These are phyloP conservation scores for Penelope pileata DNA, from an alignment of 2,113 vertebrate genomes.

Conservation along the genomic window DNA sequence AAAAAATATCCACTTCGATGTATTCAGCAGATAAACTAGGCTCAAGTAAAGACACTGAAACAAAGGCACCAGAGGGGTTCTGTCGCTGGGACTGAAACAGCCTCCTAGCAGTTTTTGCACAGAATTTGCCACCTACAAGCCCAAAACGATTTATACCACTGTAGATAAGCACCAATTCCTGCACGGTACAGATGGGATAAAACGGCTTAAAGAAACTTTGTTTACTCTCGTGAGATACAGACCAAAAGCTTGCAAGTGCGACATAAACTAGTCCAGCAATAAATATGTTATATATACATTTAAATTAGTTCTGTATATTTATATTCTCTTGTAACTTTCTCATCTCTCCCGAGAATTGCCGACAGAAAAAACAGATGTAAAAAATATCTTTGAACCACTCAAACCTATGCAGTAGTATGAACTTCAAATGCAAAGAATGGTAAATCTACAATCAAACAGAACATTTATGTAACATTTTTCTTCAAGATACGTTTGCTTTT, in stretches of 20 bases:
- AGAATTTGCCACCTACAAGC: neutral
- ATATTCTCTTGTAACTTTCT: neutral
- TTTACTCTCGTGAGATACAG: neutral
- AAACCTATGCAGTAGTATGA: neutral
- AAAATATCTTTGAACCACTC: neutral
- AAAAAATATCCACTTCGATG: neutral
- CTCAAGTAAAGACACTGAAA: neutral
- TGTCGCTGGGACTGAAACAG: neutral
- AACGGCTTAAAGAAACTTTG: neutral
- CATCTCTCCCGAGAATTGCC: neutral
- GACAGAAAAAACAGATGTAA: neutral
- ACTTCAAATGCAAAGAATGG: neutral
- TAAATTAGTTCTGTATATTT: neutral
- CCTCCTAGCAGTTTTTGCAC: neutral
- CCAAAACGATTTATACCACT: neutral
- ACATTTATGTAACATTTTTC: neutral
- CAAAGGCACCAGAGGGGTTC: accelerated
- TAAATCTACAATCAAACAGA: neutral
- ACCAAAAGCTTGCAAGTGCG: neutral
- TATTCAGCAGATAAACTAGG: neutral
- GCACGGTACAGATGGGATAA: neutral
- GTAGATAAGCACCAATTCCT: neutral
- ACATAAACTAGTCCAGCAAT: neutral
- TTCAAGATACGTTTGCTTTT: neutral
- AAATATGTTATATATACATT: neutral